A percentile compares a stretch with the other conserved stretches of the same genome.
phyloP scores from a whole-genome alignment of 2,888 invertebrate genomes.

The Nomada ferruginata region DNA sequence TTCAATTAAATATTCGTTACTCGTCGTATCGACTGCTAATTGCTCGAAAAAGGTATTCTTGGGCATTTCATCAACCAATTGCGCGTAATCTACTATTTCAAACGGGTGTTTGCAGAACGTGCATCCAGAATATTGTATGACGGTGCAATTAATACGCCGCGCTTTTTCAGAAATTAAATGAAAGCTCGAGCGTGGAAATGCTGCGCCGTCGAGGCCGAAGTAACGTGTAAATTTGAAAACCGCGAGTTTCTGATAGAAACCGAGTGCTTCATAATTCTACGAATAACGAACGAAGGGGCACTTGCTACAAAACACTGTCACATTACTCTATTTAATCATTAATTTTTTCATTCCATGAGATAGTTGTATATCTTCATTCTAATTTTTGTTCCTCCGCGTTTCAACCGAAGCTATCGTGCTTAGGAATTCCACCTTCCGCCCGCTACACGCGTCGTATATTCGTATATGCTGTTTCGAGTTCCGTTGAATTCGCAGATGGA shows the following conservation, averaged over 20 bases:
- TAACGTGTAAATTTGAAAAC: slow-evolving; percentile 2
- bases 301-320: too few relatives aligned
- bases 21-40: not conserved
- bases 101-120: not conserved
- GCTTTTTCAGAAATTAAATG: slow-evolving; percentile 6
- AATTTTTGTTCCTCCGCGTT: too few relatives aligned
- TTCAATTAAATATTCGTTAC: not conserved
- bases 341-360: too few relatives aligned
- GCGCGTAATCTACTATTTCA: not conserved
- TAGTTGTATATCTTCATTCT: too few relatives aligned
- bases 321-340: too few relatives aligned
- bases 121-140: not conserved
- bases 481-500: slow-evolving; percentile 21
- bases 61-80: slow-evolving; percentile 33
- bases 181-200: not conserved
- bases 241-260: not conserved
- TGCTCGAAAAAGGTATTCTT: slow-evolving; percentile 29
- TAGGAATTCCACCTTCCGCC: not conserved
- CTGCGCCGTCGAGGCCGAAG: not conserved
- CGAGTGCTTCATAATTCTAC: not conserved
- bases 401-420: not conserved
- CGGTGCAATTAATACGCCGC: slow-evolving; percentile 6
- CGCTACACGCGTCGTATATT: not conserved
- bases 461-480: not conserved
- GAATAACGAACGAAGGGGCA: not conserved